Evolutionary conservation across 2,113 vertebrate species (phyloP), one percentile per base, ranked within the genome.

Genomic region (Lophius piscatorius): DNA sequence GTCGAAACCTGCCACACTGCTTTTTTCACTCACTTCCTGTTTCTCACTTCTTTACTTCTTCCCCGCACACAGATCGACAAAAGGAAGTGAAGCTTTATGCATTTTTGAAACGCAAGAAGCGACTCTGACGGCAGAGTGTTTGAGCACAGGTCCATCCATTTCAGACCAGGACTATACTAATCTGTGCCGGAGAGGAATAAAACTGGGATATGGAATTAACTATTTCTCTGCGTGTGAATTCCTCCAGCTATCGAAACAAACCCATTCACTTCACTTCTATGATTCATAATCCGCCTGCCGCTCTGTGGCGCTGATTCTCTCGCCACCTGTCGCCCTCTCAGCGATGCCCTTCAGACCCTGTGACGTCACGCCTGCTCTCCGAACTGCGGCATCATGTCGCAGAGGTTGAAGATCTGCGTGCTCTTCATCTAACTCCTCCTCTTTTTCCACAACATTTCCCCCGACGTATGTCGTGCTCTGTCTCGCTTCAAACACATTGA

Each of bases 11-110:
- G 56, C 63, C 28, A 40, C 21, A 0, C 58, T 56, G 56, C 59
- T 24, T 72, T 74, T 74, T 76, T 48, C 34, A 17, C 72, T 65
- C 70, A 68, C 63, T 87, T 88, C 86, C 70, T 81, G 49, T 74
- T 81, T 82, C 21, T 70, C 23, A 52, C 47, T 21, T 41, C 7
- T 56, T 40, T 31, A 76, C 70, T 84, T 85, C 80, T 68, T 74
- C 56, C 58, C 56, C 70, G 35, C 11, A 28, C 40, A 28, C 14
- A 35, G 36, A 26, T 36, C 4, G 0, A 58, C 57, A 63, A 21
- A 33, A 52, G 49, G 73, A 80, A 79, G 63, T 58, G 55, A 71
- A 7, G 0, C 0, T 6, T 14, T 8, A 4, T 20, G n/a, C 51
- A 6, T 23, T 63, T 62, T 67, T 51, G 58, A 64, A 42, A 57